Evolutionary conservation across 1,140 invertebrate genomes (phyloP), one percentile per base, ranked within the genome.

Genomic region (Drosophila nebulosa): DNA sequence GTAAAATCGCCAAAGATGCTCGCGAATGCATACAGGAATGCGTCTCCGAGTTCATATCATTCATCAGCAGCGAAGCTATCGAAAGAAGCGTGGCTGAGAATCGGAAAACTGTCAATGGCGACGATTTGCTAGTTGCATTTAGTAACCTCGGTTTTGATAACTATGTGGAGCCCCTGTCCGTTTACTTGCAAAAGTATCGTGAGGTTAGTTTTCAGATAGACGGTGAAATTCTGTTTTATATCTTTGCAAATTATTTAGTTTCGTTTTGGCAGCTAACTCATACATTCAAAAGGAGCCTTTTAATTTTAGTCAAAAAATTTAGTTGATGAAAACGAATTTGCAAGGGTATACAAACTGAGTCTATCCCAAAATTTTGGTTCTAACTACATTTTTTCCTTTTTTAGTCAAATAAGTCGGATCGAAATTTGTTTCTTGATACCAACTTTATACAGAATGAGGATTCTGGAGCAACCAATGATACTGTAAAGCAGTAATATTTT

Each of bases 1-100:
- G 98, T 84, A 99, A 99, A 93, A 99, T 99, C 85, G 98, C 99
- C 0, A 99, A 99, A 94, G 99, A 99, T 93, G 98, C 99, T 0
- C 94, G 99, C 77, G 99, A 99, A 93, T 99, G 98, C 93, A 97
- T 99, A 16, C 99, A 99, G 92, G 99, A 99, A 92, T 99, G 99
- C 93, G 98, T 99, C 35, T 99, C 98, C 0, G 99, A 99, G 91
- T 99, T 99, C 90, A 99, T 99, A 85, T 99, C 98, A 74, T 99
- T 99, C 90, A 98, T 99, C 52, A 99, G 99, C 0, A 99, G 97
- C 89, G 99, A 99, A 93, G 98, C 98, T 0, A 98, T 97, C 91
- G 98, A 99, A 89, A 93, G 98, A 22, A 99, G 98, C 92, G 96
- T 98, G 78, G 96, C 98, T 92, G 99, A 99, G 91, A 99, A 99